Evolutionary conservation across 2,797 vertebrate species (phyloP).

Genomic region (Syngnathus acus): DNA sequence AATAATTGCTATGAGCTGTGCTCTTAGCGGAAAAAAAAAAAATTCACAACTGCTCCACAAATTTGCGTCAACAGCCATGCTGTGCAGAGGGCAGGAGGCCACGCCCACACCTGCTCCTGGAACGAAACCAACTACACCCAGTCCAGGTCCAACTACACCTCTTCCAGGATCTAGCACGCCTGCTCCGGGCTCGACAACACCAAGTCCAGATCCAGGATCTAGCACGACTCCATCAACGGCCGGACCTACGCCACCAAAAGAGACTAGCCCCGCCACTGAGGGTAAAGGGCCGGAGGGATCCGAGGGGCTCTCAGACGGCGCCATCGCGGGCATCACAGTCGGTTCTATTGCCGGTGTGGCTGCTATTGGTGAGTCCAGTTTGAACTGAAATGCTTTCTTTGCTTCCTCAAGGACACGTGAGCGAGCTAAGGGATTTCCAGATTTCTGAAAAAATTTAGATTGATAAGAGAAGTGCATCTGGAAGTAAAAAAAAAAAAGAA

Average conservation of each 20-base stretch:
- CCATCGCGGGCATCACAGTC: conserved; percentile 49
- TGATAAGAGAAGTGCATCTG: too few species aligned
- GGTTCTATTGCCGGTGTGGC: conserved; percentile 56
- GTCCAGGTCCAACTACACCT: not conserved
- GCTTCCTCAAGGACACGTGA: conserved; percentile 10
- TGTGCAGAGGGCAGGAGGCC: conserved; percentile 3
- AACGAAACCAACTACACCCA: not conserved
- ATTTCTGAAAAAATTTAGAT: too few species aligned
- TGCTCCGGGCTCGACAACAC: not conserved
- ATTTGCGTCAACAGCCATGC: not conserved
- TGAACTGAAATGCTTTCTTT: not conserved
- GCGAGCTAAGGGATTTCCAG: too few species aligned
- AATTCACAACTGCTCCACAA: too few species aligned
- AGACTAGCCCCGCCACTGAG: not conserved
- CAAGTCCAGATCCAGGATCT: not conserved
- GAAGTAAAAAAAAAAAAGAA: too few species aligned
- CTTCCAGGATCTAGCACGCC: not conserved
- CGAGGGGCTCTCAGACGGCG: conserved; percentile 32
- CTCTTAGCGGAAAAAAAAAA: too few species aligned
- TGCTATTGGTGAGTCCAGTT: conserved; percentile 48
- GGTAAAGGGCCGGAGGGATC: not conserved
- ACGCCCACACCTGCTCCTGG: not conserved
- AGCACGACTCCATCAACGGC: not conserved
- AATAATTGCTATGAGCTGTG: not conserved
- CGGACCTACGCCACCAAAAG: not conserved